A percentile compares a stretch with the other conserved stretches of the same genome.
These are phyloP conservation scores for Drosophila subsilvestris DNA, from an alignment of 2,888 invertebrate genomes.

Conservation along the genomic window DNA sequence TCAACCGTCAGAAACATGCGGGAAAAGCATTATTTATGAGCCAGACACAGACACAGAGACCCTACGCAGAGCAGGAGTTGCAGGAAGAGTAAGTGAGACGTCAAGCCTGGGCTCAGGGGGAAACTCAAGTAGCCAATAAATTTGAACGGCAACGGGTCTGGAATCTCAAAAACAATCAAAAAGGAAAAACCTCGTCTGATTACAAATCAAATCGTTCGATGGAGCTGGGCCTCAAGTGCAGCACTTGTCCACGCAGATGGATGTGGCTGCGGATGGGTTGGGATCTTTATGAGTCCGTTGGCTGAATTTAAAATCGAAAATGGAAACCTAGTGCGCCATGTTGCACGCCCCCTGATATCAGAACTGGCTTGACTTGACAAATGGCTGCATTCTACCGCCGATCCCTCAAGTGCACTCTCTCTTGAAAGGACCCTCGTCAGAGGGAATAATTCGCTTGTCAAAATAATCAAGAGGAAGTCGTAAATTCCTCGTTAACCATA, in stretches of 20 bases:
- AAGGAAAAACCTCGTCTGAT: slow-evolving; percentile 41
- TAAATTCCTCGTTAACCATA: slow-evolving; percentile 58
- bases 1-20: slow-evolving; percentile 41
- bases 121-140: slow-evolving; percentile 71
- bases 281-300: slow-evolving; percentile 40
- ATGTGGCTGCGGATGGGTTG: background rate
- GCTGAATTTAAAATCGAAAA: slow-evolving; percentile 48
- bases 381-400: slow-evolving; percentile 45
- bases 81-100: slow-evolving; percentile 33
- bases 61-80: background rate
- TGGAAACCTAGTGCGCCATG: slow-evolving; percentile 52
- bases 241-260: slow-evolving; percentile 54
- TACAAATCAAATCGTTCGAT: slow-evolving; percentile 58
- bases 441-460: slow-evolving; percentile 56
- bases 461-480: slow-evolving; percentile 69
- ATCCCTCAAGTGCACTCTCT: slow-evolving; percentile 57
- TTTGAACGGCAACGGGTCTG: slow-evolving; percentile 58
- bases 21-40: slow-evolving; percentile 36
- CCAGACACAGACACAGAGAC: slow-evolving; percentile 30
- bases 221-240: slow-evolving; percentile 53
- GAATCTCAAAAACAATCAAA: slow-evolving; percentile 59
- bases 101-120: slow-evolving; percentile 16
- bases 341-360: slow-evolving; percentile 36
- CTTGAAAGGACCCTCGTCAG: slow-evolving; percentile 58
- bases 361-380: slow-evolving; percentile 51